Evolutionary conservation across 2,797 vertebrate genomes (phyloP).

Genomic region (Rhinatrema bivittatum): DNA sequence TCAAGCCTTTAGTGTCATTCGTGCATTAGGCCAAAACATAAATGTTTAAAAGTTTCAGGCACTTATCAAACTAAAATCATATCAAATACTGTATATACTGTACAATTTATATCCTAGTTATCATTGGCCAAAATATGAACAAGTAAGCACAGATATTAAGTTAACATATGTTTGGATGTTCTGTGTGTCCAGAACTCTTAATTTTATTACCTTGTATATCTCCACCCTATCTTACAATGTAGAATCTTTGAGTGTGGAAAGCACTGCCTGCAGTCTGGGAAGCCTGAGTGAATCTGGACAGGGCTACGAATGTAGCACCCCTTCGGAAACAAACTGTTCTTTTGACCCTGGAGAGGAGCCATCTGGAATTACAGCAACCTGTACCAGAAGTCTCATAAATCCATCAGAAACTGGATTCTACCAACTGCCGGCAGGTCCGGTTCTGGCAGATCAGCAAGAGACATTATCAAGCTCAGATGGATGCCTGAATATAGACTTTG

Average conservation of each 20-base stretch:
- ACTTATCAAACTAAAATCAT: no score
- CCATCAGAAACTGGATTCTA: slow-evolving; percentile 48
- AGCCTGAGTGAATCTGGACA: slow-evolving; percentile 38
- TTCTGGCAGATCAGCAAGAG: slow-evolving; percentile 39
- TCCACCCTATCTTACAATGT: no score
- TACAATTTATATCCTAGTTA: no score
- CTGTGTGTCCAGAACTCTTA: no score
- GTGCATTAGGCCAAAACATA: no score
- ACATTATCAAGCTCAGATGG: slow-evolving; percentile 23
- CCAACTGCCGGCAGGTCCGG: slow-evolving; percentile 45
- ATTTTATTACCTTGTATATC: no score
- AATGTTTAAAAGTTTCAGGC: no score
- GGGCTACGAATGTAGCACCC: slow-evolving; percentile 26
- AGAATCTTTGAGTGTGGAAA: slow-evolving; percentile 41
- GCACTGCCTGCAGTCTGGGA: slow-evolving; percentile 20
- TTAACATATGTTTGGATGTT: no score
- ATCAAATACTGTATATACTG: no score
- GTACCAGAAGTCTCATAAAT: neutral
- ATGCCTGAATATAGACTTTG: slow-evolving; percentile 63
- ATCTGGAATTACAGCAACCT: neutral
- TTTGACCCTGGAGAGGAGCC: slow-evolving; percentile 29
- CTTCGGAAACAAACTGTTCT: slow-evolving; percentile 32
- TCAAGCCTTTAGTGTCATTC: no score
- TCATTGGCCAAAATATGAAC: no score
- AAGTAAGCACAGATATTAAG: no score